These are phyloP conservation scores for Spongilla lacustris DNA, from an alignment of 37 sponge, comb jelly and placozoan species.

Conservation along the genomic window DNA sequence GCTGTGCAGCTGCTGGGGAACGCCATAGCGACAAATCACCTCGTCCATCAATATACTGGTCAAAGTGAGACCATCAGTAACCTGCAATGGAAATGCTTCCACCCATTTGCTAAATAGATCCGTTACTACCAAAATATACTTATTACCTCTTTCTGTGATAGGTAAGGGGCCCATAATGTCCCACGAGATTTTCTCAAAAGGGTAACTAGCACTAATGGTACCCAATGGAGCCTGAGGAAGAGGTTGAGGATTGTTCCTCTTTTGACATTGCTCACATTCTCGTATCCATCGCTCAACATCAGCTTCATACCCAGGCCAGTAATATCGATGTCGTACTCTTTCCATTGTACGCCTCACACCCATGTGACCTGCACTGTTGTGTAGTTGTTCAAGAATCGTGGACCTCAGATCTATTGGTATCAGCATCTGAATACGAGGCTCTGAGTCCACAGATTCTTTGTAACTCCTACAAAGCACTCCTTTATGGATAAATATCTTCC, in stretches of 20 bases:
- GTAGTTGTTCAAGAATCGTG: constrained; percentile 7
- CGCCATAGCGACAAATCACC: too few relatives aligned
- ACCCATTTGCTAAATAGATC: constrained; percentile 35
- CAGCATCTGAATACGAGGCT: not conserved
- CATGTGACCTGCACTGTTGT: constrained; percentile 13
- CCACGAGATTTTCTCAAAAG: constrained; percentile 27
- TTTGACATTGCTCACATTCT: not conserved
- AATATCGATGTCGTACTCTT: constrained; percentile 7
- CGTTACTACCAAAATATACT: constrained; percentile 26
- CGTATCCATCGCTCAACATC: constrained; percentile 3
- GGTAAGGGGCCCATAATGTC: constrained; percentile 41
- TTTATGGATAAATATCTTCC: not conserved
- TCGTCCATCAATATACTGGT: too few relatives aligned
- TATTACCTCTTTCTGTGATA: not conserved
- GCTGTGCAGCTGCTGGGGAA: too few relatives aligned
- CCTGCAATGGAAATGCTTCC: too few relatives aligned
- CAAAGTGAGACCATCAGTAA: too few relatives aligned
- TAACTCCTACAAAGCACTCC: constrained; percentile 1
- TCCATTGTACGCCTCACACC: constrained; percentile 11
- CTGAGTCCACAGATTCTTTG: not conserved
- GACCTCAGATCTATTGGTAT: not conserved
- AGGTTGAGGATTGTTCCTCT: constrained; percentile 12
- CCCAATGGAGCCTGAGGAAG: constrained; percentile 13
- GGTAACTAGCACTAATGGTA: constrained; percentile 16
- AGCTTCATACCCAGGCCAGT: constrained; percentile 28